Percentiles rank a stretch among this genome's conserved stretches.
Evolutionary conservation across 2,888 invertebrate species (phyloP).

Genomic region (Eurytoma californica): DNA sequence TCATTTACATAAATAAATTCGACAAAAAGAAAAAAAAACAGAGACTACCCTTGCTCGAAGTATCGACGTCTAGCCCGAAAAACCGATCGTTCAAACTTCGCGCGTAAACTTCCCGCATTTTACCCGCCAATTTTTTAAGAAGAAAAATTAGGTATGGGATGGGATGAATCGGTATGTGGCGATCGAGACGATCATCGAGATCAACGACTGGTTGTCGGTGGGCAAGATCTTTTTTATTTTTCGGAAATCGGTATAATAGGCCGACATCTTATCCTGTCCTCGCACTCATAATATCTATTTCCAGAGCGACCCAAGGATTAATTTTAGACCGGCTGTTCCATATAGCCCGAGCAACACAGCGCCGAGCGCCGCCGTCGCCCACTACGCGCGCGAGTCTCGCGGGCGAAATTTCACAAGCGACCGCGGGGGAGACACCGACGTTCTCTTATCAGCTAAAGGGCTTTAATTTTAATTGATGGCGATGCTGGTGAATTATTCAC

Average conservation of each 20-base stretch:
- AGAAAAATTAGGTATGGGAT: too few relatives aligned
- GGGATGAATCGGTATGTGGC: too few relatives aligned
- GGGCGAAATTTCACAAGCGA: constrained; percentile 27
- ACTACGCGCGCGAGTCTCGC: constrained; percentile 44
- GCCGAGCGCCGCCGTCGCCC: constrained; percentile 67
- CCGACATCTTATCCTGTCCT: constrained; percentile 73
- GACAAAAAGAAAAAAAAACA: neutral
- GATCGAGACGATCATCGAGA: neutral
- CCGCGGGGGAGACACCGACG: neutral
- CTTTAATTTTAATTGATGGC: neutral
- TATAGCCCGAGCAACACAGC: constrained; percentile 66
- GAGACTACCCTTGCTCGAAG: neutral
- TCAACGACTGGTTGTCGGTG: too few relatives aligned
- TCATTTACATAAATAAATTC: neutral
- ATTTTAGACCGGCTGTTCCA: constrained; percentile 74
- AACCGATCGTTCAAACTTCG: too few relatives aligned
- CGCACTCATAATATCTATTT: constrained; percentile 75
- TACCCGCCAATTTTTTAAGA: too few relatives aligned
- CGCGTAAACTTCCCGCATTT: too few relatives aligned
- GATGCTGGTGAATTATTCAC: neutral
- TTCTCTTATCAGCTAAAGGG: neutral
- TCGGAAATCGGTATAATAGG: constrained; percentile 55
- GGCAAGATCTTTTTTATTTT: constrained; percentile 34
- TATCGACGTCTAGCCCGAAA: too few relatives aligned
- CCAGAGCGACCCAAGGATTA: constrained; percentile 73